These are phyloP conservation scores for Centrocercus urophasianus DNA, from an alignment of 2,113 vertebrate genomes.

Conservation along the genomic window DNA sequence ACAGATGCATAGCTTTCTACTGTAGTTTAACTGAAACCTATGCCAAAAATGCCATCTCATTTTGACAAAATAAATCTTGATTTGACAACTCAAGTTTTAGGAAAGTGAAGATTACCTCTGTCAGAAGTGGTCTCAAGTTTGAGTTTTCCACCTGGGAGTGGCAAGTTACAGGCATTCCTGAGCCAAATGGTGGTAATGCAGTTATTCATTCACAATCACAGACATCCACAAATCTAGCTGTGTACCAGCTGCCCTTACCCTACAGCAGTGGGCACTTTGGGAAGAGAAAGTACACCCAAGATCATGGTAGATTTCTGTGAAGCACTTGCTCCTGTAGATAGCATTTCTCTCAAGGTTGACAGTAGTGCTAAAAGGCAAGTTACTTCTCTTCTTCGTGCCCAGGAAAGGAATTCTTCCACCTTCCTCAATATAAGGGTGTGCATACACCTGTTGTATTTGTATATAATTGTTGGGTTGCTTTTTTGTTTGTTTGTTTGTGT, in stretches of 20 bases:
- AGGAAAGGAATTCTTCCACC: background rate
- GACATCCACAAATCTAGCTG: background rate
- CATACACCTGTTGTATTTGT: background rate
- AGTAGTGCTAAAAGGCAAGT: background rate
- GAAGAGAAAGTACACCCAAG: background rate
- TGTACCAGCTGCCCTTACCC: background rate
- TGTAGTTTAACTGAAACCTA: background rate
- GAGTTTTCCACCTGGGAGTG: background rate
- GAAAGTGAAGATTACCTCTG: background rate
- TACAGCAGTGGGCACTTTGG: background rate
- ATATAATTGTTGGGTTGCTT: background rate
- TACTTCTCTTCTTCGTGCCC: background rate
- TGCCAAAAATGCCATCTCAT: background rate
- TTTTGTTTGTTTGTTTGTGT: too few relatives aligned
- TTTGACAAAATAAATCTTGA: background rate
- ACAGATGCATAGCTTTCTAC: background rate
- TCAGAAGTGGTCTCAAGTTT: background rate
- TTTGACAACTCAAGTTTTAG: background rate
- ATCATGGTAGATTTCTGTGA: background rate
- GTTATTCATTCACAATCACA: background rate
- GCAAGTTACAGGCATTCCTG: background rate
- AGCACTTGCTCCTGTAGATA: background rate
- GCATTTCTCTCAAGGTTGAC: background rate
- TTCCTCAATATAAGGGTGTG: background rate
- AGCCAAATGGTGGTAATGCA: background rate